These are phyloP conservation scores for Festucalex cinctus DNA, from an alignment of 2,113 vertebrate genomes.

Conservation along the genomic window DNA sequence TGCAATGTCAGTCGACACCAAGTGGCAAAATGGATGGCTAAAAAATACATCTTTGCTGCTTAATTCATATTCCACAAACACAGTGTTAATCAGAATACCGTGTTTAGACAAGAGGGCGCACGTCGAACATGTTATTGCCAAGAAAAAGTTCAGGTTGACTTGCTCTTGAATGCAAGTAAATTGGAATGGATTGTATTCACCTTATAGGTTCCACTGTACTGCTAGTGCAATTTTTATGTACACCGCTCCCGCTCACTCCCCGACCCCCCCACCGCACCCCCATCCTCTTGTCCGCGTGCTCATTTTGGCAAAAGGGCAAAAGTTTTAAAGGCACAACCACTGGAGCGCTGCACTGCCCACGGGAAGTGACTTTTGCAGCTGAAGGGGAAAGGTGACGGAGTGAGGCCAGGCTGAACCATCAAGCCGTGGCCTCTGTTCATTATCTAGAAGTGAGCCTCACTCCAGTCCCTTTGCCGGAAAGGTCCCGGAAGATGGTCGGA, in stretches of 20 bases:
- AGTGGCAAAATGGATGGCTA: no score
- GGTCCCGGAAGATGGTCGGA: not conserved
- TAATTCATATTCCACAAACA: no score
- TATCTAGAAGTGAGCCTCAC: conserved; percentile 21
- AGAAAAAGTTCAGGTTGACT: no score
- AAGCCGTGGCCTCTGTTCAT: conserved; percentile 29
- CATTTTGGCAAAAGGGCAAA: conserved; percentile 4
- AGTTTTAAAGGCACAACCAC: conserved; percentile 1
- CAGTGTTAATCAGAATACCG: no score
- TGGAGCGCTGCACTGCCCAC: conserved; percentile 17
- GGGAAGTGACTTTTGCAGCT: conserved; percentile 29
- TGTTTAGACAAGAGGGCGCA: no score
- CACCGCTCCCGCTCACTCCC: not conserved
- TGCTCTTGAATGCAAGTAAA: not conserved
- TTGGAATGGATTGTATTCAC: not conserved
- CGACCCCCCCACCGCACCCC: not conserved
- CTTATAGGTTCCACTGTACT: not conserved
- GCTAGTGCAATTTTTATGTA: not conserved
- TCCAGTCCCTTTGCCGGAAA: conserved; percentile 5
- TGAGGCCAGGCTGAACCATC: conserved; percentile 30
- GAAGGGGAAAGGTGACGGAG: conserved; percentile 30
- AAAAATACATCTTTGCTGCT: no score
- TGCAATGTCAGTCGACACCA: no score
- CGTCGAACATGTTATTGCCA: no score
- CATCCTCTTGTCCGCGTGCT: not conserved